Percentiles rank a stretch among this genome's conserved stretches.
phyloP scores from a whole-genome alignment of 2,797 vertebrate genomes.

The Balearica regulorum region DNA sequence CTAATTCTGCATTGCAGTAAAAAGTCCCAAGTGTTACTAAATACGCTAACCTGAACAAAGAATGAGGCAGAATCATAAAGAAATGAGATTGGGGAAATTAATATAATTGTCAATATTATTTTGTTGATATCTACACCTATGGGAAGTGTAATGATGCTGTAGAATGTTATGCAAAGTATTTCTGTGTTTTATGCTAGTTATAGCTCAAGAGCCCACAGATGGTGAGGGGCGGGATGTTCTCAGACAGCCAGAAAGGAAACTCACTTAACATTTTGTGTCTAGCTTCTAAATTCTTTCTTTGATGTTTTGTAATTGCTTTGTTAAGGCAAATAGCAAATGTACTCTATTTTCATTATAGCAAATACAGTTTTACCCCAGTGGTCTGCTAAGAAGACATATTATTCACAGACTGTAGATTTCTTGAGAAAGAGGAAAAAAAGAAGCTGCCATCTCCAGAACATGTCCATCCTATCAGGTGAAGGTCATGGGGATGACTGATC shows the following conservation, averaged over 20 bases:
- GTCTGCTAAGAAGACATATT: background rate
- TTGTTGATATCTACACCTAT: background rate
- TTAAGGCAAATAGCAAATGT: background rate
- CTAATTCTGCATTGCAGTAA: background rate
- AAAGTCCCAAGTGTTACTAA: background rate
- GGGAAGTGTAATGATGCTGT: background rate
- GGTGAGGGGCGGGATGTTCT: background rate
- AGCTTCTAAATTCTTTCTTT: background rate
- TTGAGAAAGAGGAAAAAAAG: background rate
- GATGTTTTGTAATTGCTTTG: background rate
- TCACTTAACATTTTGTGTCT: background rate
- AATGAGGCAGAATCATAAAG: fast-evolving
- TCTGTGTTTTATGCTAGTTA: background rate
- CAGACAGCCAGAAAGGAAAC: background rate
- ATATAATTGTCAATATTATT: background rate
- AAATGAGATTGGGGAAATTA: background rate
- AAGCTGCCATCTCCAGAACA: background rate
- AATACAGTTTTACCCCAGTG: background rate
- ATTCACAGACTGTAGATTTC: background rate
- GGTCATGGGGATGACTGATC: background rate
- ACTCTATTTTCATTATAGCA: background rate
- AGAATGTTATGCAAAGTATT: background rate
- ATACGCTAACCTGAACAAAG: background rate
- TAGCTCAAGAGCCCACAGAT: background rate
- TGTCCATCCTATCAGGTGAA: background rate